Base-by-base conservation (phyloP, 2,797 vertebrate genomes). In the Girardinus metallicus region DNA sequence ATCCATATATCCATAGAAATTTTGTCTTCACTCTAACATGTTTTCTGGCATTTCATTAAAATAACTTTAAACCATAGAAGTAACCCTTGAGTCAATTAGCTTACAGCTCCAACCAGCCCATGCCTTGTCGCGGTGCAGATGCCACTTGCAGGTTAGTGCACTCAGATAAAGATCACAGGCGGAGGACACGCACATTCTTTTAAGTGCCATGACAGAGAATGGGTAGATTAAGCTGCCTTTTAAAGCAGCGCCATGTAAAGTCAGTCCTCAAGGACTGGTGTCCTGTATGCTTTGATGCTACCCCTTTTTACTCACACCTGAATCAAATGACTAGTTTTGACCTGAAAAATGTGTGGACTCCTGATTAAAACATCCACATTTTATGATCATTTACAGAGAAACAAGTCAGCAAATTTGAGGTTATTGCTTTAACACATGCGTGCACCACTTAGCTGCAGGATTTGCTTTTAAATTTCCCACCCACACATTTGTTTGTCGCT, bases 381-480 rank as follows among this genome's bases (percentile, higher is more conserved):
- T 93, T 47, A 47, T 49, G 29, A 86, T 75, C 80, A 39, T 66
- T 39, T 39, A 92, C 72, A 66, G 74, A 86, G 70, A 79, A 87
- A 89, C 83, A 77, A 82, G 49, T 66, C 44, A 15, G 36, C 78
- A 83, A 76, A 73, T 80, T 89, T 85, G 87, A 60, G 66, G 74
- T 78, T 83, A 47, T 73, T 76, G 46, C 64, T 57, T 75, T 81
- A 75, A 82, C 36, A 29, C 70, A 82, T 71, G 43, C 16, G 55
- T 77, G 77, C 62, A 76, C 62, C 44, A 76, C 43, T 46, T 26
- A 21, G 75, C 60, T 49, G 71, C 86, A 90, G 46, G 49, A 76
- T 86, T 81, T 75, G 70, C 57, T 53, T 70, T 71, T 68, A 11
- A 12, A 80, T 75, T 76, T 74, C 39, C 73, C 75, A 51, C 36